Evolutionary conservation across 2,888 invertebrate genomes (phyloP), one percentile per base, ranked within the genome.

Genomic region (Megaustenia siamemsis): DNA sequence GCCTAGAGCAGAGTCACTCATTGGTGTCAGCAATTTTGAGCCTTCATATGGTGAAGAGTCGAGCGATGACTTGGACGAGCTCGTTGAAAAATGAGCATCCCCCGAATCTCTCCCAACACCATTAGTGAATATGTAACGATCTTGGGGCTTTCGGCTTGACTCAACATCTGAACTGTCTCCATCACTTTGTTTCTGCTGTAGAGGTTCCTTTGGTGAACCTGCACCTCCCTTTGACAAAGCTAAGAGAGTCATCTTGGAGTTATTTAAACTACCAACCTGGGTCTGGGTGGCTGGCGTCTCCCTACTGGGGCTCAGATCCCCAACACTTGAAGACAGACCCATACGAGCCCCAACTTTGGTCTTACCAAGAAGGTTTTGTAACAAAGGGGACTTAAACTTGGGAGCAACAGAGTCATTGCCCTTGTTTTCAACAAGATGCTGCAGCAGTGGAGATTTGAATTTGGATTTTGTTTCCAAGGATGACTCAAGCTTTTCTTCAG

Each of bases 401-500:
- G 92, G 90, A 28, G 89, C 87, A 35, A 88, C 87, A 18, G 88
- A 87, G 10, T 87, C 88, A 12, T 86, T 86, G 8, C 86, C 79
- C 68, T 90, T 90, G 73, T 88, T 90, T 80, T 91, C 91, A 68
- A 91, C 90, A 60, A 93, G 89, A 86, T 92, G 91, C 86, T 92
- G 91, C 71, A 93, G 89, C 1, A 93, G 87, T 35, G 93, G 92
- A 49, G 93, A 93, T 82, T 90, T 91, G 89, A 93, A 93, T 85
- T 89, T 91, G 38, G 91, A 88, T 40, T 87, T 83, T 40, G 88
- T 88, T 82, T 88, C 76, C 75, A 49, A 76, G 1, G 77, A 69
- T 24, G 85, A 45, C 24, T 43, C 0, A n/a, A 28, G 49, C 18
- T 71, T 84, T 15, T 63, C 56, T 77, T 84, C 86, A 35, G 53